Base-by-base conservation (phyloP, 1,140 invertebrate genomes). In the Spodoptera litura region DNA sequence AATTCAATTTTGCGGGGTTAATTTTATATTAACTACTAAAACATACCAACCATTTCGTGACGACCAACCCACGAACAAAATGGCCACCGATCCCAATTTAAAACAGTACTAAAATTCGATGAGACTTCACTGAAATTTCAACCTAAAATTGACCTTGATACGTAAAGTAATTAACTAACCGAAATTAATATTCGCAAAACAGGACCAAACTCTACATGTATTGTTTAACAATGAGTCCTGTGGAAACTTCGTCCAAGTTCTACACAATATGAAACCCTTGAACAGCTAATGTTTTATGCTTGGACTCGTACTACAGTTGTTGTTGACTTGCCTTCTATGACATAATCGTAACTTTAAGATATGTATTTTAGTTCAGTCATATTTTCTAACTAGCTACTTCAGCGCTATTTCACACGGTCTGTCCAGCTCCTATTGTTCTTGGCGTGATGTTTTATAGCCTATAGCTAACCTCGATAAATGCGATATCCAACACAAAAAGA, bases 101-200 rank as follows among this genome's bases (percentile, higher is more conserved):
- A 59, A 20, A 5, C 20, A 31, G 4, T 31, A 1, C 11, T 13
- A 59, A 58, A 59, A 13, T 59, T 59, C 58, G 27, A 59, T 59
- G 25, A 12, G 9, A n/a, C 20, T 56, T 20, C 38, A 44, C 38
- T 25, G 8, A 56, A 56, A 56, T 56, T 20, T 25, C 10, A 58
- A 58, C 15, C 55, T n/a, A 27, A 58, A 27, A 27, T 6, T 11
- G 55, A 27, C 58, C 58, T 59, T 11, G 9, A 31, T 31, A 59
- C 58, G 31, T 31, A 31, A 59, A 59, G 27, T 25, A 59, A 31
- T 59, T 59, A 31, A 59, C 11, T 59, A 13, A 25, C 3, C 15
- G n/a, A 49, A 38, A 49, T 49, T 64, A 64, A 44, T 64, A 64
- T 64, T 64, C 61, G 44, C 61, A 64, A 49, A 64, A 49, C 61